Percentiles rank a stretch among this genome's conserved stretches.
Evolutionary conservation across 2,888 invertebrate genomes (phyloP).

Genomic region (Plebejus anna): DNA sequence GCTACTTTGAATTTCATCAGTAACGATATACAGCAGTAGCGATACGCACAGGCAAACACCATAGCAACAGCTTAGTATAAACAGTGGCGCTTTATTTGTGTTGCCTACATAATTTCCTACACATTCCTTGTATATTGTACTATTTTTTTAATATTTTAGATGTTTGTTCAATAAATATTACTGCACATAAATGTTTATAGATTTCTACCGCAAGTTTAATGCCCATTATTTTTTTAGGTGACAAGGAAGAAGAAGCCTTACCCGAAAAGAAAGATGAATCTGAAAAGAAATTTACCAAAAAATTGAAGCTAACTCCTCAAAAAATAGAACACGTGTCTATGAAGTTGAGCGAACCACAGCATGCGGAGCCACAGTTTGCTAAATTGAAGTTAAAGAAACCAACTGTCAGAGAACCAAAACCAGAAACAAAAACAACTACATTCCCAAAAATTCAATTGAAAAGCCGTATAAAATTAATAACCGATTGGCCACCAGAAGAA

Average conservation of each 20-base stretch:
- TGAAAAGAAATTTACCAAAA: constrained; percentile 40
- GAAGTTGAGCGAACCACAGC: constrained; percentile 81
- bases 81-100: no score
- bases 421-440: constrained; percentile 54
- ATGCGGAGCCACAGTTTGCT: constrained; percentile 81
- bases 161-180: not conserved
- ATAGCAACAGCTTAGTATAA: no score
- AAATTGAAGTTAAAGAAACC: constrained; percentile 85
- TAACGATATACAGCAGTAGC: no score
- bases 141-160: no score
- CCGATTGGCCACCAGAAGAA: constrained; percentile 82
- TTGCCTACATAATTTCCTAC: no score
- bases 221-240: constrained; percentile 9
- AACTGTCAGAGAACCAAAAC: constrained; percentile 65
- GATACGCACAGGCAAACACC: no score
- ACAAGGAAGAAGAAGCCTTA: constrained; percentile 38
- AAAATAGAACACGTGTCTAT: constrained; percentile 81
- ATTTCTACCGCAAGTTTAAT: not conserved
- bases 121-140: no score
- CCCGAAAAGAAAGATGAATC: constrained; percentile 33
- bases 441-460: constrained; percentile 85
- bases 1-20: no score
- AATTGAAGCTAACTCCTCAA: constrained; percentile 64
- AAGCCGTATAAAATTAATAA: constrained; percentile 82
- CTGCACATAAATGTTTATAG: not conserved